A percentile compares a stretch with the other conserved stretches of the same genome.
Evolutionary conservation across 2,888 invertebrate genomes (phyloP).

Genomic region (Andrena flavipes): DNA sequence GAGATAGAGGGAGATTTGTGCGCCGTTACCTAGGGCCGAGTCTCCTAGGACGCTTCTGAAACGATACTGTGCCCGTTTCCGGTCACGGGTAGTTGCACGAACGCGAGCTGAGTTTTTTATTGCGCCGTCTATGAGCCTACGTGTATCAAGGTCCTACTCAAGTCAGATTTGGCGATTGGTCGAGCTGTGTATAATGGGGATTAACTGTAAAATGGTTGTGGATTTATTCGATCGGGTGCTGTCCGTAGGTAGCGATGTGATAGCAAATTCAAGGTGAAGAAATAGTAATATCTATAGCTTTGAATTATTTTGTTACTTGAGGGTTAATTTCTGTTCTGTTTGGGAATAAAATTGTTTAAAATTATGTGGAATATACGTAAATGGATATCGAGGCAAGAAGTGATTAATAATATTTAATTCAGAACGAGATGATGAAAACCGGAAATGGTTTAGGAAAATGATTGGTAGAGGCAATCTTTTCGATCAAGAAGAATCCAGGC

Average conservation of each 20-base stretch:
- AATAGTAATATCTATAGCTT: neutral
- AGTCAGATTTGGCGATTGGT: neutral
- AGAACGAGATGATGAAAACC: too few relatives aligned
- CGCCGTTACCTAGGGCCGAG: constrained; percentile 63
- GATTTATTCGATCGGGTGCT: neutral
- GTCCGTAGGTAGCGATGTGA: neutral
- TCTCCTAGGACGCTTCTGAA: constrained; percentile 67
- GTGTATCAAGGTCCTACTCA: too few relatives aligned
- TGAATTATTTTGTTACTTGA: too few relatives aligned
- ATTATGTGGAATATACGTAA: too few relatives aligned
- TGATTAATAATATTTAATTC: too few relatives aligned
- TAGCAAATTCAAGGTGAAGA: neutral
- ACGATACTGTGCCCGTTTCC: constrained; percentile 59
- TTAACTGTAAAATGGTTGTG: neutral
- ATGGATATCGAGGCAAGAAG: too few relatives aligned
- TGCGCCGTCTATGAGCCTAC: neutral
- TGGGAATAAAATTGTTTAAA: too few relatives aligned
- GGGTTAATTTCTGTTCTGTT: too few relatives aligned
- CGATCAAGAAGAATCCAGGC: too few relatives aligned
- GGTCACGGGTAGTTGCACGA: constrained; percentile 13
- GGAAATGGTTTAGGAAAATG: neutral
- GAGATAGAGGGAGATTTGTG: constrained; percentile 62
- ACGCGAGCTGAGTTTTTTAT: neutral
- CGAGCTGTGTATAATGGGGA: neutral
- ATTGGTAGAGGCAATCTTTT: neutral